These are phyloP conservation scores for Trachurus trachurus DNA, from an alignment of 2,797 vertebrate genomes.

Conservation along the genomic window DNA sequence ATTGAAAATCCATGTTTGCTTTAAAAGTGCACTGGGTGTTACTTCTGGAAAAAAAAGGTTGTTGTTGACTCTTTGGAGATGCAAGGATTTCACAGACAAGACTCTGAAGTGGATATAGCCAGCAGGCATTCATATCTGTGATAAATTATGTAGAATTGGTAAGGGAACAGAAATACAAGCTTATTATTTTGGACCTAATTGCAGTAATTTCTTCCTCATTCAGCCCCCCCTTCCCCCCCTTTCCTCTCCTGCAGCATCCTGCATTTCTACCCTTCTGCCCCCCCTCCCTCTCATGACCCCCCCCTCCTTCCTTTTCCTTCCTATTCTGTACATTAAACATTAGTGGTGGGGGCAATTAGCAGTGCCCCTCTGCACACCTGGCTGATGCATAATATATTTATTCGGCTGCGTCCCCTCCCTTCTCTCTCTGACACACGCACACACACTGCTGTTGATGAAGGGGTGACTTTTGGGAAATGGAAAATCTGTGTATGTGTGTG, in stretches of 20 bases:
- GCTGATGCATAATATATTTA: conserved; percentile 88
- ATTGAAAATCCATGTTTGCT: background rate
- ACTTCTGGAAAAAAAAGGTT: background rate
- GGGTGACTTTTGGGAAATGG: conserved; percentile 51
- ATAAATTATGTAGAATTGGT: background rate
- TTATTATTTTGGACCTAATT: conserved; percentile 23
- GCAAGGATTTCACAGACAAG: background rate
- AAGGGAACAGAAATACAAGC: conserved; percentile 6
- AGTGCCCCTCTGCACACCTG: conserved; percentile 82
- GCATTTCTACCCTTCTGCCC: background rate
- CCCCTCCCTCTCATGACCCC: conserved; percentile 2
- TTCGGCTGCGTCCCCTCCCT: conserved; percentile 59
- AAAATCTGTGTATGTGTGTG: conserved; percentile 32
- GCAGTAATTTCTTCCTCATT: background rate
- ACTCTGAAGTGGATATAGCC: background rate
- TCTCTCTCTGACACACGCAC: conserved; percentile 33
- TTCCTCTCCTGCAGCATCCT: conserved; percentile 12
- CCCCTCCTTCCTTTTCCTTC: conserved; percentile 46
- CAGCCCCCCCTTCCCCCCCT: background rate
- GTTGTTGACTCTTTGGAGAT: background rate
- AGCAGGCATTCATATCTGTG: background rate
- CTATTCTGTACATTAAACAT: conserved; percentile 88
- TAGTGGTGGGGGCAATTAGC: conserved; percentile 88
- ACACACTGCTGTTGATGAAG: conserved; percentile 60
- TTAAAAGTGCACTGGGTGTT: background rate